A percentile compares a stretch with the other conserved stretches of the same genome.
phyloP scores from a whole-genome alignment of 2,888 invertebrate species.

The Litoditis marina region DNA sequence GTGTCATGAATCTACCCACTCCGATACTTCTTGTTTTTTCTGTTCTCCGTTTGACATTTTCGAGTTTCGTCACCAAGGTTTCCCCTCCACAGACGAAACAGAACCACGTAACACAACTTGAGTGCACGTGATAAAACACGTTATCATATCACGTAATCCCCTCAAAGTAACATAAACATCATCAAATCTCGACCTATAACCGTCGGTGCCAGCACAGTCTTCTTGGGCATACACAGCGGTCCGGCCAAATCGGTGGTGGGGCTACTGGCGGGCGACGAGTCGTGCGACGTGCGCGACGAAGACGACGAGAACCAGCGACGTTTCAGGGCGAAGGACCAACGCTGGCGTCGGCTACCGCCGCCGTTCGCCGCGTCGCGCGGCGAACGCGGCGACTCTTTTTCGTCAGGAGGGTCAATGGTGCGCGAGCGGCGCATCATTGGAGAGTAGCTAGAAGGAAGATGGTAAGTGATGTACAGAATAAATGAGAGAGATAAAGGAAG shows the following conservation, averaged over 20 bases:
- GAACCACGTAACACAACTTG: no score
- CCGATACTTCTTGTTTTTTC: no score
- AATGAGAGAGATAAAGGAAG: not conserved
- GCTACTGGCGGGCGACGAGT: constrained; percentile 14
- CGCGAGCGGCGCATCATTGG: constrained; percentile 37
- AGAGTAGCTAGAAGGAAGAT: no score
- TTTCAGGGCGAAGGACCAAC: constrained; percentile 53
- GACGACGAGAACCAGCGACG: constrained; percentile 50
- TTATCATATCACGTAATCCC: no score
- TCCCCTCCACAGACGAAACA: no score
- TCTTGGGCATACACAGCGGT: constrained; percentile 26
- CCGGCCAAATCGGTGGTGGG: constrained; percentile 11
- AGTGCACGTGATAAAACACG: no score
- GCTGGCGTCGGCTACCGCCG: constrained; percentile 39
- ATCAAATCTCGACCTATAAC: no score
- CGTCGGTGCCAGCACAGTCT: constrained; percentile 26
- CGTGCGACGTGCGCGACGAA: constrained; percentile 29
- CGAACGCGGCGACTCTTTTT: constrained; percentile 20
- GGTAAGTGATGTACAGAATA: not conserved
- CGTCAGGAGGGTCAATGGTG: constrained; percentile 29
- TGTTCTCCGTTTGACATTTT: no score
- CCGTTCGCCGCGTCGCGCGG: constrained; percentile 13
- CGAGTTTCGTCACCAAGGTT: no score
- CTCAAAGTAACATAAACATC: no score
- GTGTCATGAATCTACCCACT: no score